Percentiles rank a stretch among this genome's conserved stretches.
phyloP scores from a whole-genome alignment of 23 tunicate species.

The Ciona savignyi region DNA sequence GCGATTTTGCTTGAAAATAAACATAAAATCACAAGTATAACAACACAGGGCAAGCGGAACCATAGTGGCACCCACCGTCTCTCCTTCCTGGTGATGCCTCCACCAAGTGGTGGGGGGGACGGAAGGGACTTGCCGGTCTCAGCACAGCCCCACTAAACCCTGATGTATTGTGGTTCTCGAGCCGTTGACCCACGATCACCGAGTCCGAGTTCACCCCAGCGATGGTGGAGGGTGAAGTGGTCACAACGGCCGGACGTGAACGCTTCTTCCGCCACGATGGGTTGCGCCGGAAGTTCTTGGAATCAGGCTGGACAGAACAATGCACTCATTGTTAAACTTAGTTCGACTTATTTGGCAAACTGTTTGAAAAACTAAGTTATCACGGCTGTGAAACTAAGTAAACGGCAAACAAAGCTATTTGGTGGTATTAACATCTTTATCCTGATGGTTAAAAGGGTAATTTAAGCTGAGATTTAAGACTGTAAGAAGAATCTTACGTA shows the following conservation, averaged over 20 bases:
- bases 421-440: background rate
- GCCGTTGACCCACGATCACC: constrained; percentile 36
- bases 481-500: background rate
- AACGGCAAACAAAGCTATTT: background rate
- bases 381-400: no score
- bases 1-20: no score
- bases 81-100: constrained; percentile 2
- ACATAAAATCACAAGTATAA: no score
- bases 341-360: no score
- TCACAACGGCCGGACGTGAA: constrained; percentile 19
- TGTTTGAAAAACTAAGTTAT: no score
- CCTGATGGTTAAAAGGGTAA: background rate
- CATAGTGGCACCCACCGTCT: no score
- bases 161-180: constrained; percentile 24
- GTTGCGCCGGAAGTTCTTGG: constrained; percentile 33
- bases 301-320: constrained; percentile 23
- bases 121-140: constrained; percentile 49
- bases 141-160: constrained; percentile 26
- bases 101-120: constrained; percentile 45
- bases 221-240: constrained; percentile 54
- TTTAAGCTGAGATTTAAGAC: background rate
- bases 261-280: constrained; percentile 67
- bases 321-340: no score
- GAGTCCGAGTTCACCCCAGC: constrained; percentile 45
- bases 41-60: no score